Evolutionary conservation across 1,140 invertebrate species (phyloP), one percentile per base, ranked within the genome.

Genomic region (Seison nebaliae): DNA sequence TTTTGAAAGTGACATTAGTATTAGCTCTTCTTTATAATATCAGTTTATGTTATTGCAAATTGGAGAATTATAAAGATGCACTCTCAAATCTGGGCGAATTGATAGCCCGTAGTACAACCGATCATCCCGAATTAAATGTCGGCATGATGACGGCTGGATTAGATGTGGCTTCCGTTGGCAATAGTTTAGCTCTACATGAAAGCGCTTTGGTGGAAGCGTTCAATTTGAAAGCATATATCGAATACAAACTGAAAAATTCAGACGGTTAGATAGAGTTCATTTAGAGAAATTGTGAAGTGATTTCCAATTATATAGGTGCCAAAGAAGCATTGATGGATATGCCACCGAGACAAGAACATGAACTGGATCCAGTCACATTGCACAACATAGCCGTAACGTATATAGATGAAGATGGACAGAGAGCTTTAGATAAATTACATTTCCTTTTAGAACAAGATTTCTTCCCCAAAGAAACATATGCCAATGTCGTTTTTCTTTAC

Each of bases 91-190:
- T 64, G 67, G 81, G 76, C 38, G 76, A 88, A 52, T 93, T 96
- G 38, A 88, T 96, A 47, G 83, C 94, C 55, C 68, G 72, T 50
- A 88, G 86, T 11, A 86, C 96, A 43, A 64, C 76, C 41, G 81
- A 94, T 59, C 81, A 96, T 64, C 88, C 88, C 12, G 88, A 96
- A 57, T 59, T 98, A 44, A 79, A 77, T 45, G 83, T 96, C 22
- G 88, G 88, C 0, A 80, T 86, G 70, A 79, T 79, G 49, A 81
- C 83, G n/a, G 88, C 96, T 59, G 83, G 83, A 6, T 79, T 84
- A 44, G 80, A 88, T 64, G 73, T 86, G 0, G 17, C 36, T 2
- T 3, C 83, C 58, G 86, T 96, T 29, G 88, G 86, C 11, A 98
- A 96, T 60, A 88, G 84, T 2, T 62, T 88, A 23, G 79, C 77